Base-by-base conservation (phyloP, 2,113 vertebrate genomes). In the Chaenocephalus aceratus region DNA sequence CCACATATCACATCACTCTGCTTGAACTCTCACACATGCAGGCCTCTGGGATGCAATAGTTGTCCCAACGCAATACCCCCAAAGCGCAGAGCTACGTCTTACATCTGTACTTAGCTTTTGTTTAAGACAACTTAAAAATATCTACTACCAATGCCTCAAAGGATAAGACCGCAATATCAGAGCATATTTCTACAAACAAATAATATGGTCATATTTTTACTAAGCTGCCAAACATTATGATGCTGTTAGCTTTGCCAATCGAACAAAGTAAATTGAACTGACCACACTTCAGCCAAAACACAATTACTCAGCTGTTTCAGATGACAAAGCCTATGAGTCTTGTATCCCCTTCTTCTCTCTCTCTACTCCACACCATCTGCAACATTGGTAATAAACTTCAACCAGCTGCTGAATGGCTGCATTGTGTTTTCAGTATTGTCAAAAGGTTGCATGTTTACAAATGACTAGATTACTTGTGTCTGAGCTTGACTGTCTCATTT, bases 341-440 rank as follows among this genome's bases (percentile, higher is more conserved):
- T n/a, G 15, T 26, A 13, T 44, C 52, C 3, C 8, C 23, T 12
- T 60, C 23, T 44, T 30, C 5, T 0, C 59, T 18, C 9, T 15
- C 16, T 58, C 56, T 10, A 1, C 13, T 36, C 11, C 23, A 13
- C 34, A 30, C 61, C 54, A 5, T 18, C 16, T 36, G 23, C 15
- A 53, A 69, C 8, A 34, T n/a, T 65, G 64, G 66, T 62, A 76
- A 91, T 83, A 74, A 83, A 88, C 36, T 49, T 56, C 15, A 64
- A 65, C 54, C 60, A 72, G 82, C 68, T 84, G 67, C 62, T 68
- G 49, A 77, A 67, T 83, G 54, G 75, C 77, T 75, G 52, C 23
- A 79, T 56, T 86, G 56, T 68, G 69, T 62, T 77, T 57, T 36
- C 30, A 80, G 58, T 36, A 74, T 66, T 64, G 66, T 76, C 73